These are phyloP conservation scores for Parotia lawesii DNA, from an alignment of 2,113 vertebrate genomes.

Conservation along the genomic window DNA sequence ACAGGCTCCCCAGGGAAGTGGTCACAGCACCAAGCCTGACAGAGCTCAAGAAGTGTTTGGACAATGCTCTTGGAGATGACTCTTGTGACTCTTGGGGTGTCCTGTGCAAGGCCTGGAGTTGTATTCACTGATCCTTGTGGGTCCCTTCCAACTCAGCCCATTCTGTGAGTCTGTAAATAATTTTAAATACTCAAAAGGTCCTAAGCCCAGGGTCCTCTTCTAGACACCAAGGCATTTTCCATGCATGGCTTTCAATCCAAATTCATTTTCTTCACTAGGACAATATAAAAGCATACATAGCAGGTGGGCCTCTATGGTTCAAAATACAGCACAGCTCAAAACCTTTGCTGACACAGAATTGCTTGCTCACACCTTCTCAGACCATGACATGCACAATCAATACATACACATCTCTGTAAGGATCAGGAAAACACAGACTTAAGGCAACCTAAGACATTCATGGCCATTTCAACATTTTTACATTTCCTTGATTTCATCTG, in stretches of 20 bases:
- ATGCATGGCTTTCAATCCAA: not conserved
- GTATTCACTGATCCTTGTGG: not conserved
- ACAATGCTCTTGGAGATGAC: not conserved
- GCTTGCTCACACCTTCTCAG: not conserved
- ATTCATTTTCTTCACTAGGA: not conserved
- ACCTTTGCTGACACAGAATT: not conserved
- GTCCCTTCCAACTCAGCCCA: not conserved
- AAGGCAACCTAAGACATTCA: not conserved
- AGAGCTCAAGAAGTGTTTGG: not conserved
- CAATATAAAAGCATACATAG: not conserved
- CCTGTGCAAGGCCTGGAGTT: not conserved
- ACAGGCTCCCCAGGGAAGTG: not conserved
- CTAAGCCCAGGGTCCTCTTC: not conserved
- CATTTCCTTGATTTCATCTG: not conserved
- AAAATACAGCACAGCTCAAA: not conserved
- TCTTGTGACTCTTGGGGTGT: not conserved
- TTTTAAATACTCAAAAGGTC: not conserved
- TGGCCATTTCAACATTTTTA: not conserved
- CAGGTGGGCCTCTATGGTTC: not conserved
- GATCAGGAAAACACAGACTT: not conserved
- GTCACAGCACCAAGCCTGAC: not conserved
- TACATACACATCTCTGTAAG: accelerated
- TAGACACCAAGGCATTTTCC: not conserved
- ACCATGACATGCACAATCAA: not conserved
- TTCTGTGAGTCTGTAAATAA: not conserved